Evolutionary conservation across 2,888 invertebrate species (phyloP).

Genomic region (Sminthurides aquaticus): DNA sequence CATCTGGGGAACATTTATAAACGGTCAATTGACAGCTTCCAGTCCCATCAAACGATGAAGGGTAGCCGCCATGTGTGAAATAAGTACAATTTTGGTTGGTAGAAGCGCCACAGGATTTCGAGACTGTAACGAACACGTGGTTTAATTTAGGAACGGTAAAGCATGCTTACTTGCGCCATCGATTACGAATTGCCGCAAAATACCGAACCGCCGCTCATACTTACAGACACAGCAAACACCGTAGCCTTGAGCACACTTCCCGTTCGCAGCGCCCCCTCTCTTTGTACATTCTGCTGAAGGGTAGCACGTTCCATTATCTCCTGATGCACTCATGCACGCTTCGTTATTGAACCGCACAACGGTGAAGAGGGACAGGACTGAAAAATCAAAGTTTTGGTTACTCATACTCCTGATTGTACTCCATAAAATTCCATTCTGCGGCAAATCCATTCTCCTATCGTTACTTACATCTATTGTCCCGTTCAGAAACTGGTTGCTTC

Average conservation of each 20-base stretch:
- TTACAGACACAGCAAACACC: conserved; percentile 70
- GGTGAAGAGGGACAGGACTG: conserved; percentile 73
- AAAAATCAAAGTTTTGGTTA: not conserved
- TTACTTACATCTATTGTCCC: conserved; percentile 28
- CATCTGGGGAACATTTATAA: conserved; percentile 65
- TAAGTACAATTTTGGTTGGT: conserved; percentile 75
- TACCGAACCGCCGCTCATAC: conserved; percentile 47
- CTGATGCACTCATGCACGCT: conserved; percentile 59
- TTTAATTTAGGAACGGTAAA: not conserved
- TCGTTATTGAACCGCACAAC: conserved; percentile 70
- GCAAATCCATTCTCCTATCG: too few relatives aligned
- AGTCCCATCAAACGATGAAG: conserved; percentile 65
- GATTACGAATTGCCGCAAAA: not conserved
- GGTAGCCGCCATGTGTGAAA: conserved; percentile 76
- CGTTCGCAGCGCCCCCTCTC: conserved; percentile 54
- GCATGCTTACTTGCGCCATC: not conserved
- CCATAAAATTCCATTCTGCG: too few relatives aligned
- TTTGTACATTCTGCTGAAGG: conserved; percentile 21
- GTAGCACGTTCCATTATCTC: conserved; percentile 30
- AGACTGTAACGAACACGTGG: too few relatives aligned
- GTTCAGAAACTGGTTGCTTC: conserved; percentile 22
- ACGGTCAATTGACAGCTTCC: conserved; percentile 79
- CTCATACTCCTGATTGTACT: too few relatives aligned
- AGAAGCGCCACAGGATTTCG: conserved; percentile 69
- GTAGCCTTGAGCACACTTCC: conserved; percentile 70